Base-by-base conservation (phyloP, 2,113 vertebrate genomes). In the Entomyzon cyanotis region DNA sequence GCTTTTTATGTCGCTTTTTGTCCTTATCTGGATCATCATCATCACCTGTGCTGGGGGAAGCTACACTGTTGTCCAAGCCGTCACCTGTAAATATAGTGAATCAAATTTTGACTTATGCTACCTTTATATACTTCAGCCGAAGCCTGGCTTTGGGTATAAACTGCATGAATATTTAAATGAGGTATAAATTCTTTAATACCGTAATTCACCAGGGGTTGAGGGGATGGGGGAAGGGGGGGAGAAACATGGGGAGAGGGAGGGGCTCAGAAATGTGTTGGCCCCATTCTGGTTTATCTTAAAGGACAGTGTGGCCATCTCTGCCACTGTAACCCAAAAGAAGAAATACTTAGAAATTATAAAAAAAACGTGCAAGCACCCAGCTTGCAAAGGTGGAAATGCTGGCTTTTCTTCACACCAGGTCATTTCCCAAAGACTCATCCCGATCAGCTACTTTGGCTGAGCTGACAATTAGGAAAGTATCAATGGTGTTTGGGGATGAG, bases 11-110 rank as follows among this genome's bases (percentile, higher is more conserved):
- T 98, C 99, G 99, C 96, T 99, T 99, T 99, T 99, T 99, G 96
- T 99, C 99, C 97, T 99, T 99, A 98, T 99, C 99, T 95, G 99
- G 99, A 98, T 99, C 99, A 97, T 99, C 99, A 91, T 99, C 99
- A 86, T 99, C 99, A 96, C 99, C 99, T 92, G 99, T 99, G 98
- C 99, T 99, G 96, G 99, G 99, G 86, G 99, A 99, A 94, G 99
- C 99, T 98, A 99, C 99, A 97, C 99, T 99, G 99, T 99, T 99
- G 98, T 99, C 99, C 99, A 99, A 98, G 97, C 99, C 99, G 93
- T 99, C 99, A 98, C 99, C 99, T 99, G 98, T 98, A 98, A 98
- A 99, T 98, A 98, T 98, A 99, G 97, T 97, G 97, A 98, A 98
- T 98, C 98, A 98, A 97, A 98, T 98, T 98, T 98, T 98, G 98